Percentiles rank a stretch among this genome's conserved stretches.
phyloP scores from a whole-genome alignment of 1,140 invertebrate genomes.

The Dufourea novaeangliae region DNA sequence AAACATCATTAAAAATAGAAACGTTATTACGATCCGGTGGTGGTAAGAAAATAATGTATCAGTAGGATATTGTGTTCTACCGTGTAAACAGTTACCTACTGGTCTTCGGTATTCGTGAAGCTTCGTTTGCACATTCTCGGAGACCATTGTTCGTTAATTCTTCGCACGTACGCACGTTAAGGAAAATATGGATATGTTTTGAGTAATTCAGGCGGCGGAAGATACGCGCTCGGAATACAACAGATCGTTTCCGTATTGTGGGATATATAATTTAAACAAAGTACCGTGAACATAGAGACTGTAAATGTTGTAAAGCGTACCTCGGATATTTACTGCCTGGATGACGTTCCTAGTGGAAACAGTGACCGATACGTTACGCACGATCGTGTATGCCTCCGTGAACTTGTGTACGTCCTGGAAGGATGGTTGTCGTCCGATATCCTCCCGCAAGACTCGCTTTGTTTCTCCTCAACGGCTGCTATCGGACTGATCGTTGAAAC shows the following conservation, averaged over 20 bases:
- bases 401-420: background rate
- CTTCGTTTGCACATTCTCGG: background rate
- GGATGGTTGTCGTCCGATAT: background rate
- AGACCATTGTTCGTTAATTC: slow-evolving; percentile 7
- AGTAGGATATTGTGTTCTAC: too few relatives aligned
- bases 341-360: background rate
- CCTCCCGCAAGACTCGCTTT: slow-evolving; percentile 58
- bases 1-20: too few relatives aligned
- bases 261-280: background rate
- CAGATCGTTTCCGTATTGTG: background rate
- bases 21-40: too few relatives aligned
- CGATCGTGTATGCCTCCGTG: too few relatives aligned
- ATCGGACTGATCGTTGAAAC: slow-evolving; percentile 75
- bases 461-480: slow-evolving; percentile 70
- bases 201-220: slow-evolving; percentile 10
- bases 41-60: too few relatives aligned
- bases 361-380: background rate
- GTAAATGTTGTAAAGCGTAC: background rate
- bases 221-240: background rate
- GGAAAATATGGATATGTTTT: slow-evolving; percentile 29
- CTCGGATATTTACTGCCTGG: background rate
- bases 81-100: background rate
- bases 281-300: background rate
- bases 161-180: background rate
- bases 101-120: background rate